Base-by-base conservation (phyloP, 2,888 invertebrate species). In the Halictus ligatus region DNA sequence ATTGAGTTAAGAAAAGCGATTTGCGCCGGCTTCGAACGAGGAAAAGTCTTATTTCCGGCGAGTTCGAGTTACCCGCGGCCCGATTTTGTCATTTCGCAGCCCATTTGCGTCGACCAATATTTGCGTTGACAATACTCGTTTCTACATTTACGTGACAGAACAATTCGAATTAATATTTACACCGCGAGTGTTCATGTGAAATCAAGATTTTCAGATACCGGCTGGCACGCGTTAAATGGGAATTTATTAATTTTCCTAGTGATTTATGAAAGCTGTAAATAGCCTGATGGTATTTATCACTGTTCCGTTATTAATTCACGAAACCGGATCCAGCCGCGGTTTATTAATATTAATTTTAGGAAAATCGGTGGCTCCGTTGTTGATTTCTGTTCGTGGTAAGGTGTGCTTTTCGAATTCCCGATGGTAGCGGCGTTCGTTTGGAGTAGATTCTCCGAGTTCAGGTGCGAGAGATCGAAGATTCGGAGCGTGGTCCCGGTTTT, bases 1-100 rank as follows among this genome's bases (percentile, higher is more conserved):
- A 91, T 91, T 91, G 91, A 91, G 91, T 91, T 91, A 91, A 89
- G 91, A 88, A 91, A 91, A 91, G 87, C 91, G 91, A 91, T 91
- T 91, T 89, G 85, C 83, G 77, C 84, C 76, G 75, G 75, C 25
- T 76, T 78, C 48, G 64, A 87, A 86, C 81, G 74, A 84, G 79
- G 79, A 90, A 88, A 87, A 88, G 86, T 88, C 90, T 83, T 35
- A 35, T 67, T 67, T 21, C 64, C 73, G 58, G 64, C 50, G 25
- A 25, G 64, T 46, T 67, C 78, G 25, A 64, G 35, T 40, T 40
- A 69, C 40, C 50, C 67, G 72, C 21, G 60, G 46, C 54, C 43
- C 50, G 40, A 78, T 87, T 82, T 79, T 67, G 67, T 69, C 71
- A 35, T 78, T 29, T n/a, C 60, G 3, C 74, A 8, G 43, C 43